Evolutionary conservation across 2,113 vertebrate species (phyloP).

Genomic region (Ahaetulla prasina): DNA sequence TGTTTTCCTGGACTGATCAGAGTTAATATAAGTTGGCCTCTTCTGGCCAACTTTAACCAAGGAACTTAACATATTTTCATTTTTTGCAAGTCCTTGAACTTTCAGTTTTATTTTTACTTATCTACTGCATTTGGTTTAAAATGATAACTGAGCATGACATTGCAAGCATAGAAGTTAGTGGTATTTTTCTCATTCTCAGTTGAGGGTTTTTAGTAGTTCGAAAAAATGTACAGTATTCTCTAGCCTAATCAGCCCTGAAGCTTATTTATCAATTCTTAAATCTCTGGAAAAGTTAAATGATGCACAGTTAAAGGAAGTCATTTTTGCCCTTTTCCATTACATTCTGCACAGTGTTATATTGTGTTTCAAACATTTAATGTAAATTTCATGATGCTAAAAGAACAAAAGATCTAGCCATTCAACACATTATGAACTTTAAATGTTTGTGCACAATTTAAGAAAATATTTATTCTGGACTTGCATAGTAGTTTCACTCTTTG

Average conservation of each 20-base stretch:
- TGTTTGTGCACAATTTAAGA: not conserved
- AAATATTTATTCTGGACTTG: not conserved
- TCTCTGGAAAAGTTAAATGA: not conserved
- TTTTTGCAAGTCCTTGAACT: not conserved
- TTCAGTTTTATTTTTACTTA: not conserved
- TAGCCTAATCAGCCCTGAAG: not conserved
- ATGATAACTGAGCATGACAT: not conserved
- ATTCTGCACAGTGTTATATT: not conserved
- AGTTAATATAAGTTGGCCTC: not conserved
- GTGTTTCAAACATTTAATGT: not conserved
- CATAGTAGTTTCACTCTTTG: not conserved
- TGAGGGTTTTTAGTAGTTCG: not conserved
- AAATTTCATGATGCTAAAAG: not conserved
- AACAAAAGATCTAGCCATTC: not conserved
- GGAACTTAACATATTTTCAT: not conserved
- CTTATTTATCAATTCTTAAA: not conserved
- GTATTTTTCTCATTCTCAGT: not conserved
- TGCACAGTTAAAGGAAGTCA: not conserved
- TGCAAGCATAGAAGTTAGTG: not conserved
- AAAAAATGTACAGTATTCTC: not conserved
- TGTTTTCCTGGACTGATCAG: not conserved
- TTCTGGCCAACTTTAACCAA: not conserved
- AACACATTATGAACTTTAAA: not conserved
- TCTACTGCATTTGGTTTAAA: not conserved
- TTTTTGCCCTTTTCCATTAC: not conserved